phyloP scores from a whole-genome alignment of 2,113 vertebrate species.

The Gymnobelideus leadbeateri region DNA sequence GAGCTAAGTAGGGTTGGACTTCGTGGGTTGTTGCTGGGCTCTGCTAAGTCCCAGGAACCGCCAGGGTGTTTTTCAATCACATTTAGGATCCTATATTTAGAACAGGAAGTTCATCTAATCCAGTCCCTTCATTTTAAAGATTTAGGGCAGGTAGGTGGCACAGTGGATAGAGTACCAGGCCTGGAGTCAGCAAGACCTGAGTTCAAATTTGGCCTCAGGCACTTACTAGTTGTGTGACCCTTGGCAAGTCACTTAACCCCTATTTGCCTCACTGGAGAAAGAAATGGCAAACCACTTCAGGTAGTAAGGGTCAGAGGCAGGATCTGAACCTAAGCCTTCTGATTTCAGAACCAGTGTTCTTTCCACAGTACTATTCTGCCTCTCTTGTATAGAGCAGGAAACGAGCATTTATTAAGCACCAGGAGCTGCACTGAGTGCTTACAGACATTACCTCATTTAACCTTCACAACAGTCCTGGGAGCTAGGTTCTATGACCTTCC shows the following conservation, averaged over 20 bases:
- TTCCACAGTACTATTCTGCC: neutral
- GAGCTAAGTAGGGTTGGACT: neutral
- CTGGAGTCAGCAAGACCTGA: too few species aligned
- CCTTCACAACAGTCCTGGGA: neutral
- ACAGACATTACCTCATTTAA: neutral
- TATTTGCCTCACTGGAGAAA: neutral
- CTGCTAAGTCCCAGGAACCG: constrained; percentile 33
- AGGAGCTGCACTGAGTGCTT: neutral
- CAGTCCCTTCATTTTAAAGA: neutral
- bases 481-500: neutral
- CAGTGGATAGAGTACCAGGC: too few species aligned
- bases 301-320: neutral
- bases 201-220: too few species aligned
- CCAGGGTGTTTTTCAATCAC: neutral
- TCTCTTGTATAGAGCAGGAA: neutral
- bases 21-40: constrained; percentile 8
- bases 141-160: neutral
- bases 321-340: neutral
- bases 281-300: too few species aligned
- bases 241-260: too few species aligned
- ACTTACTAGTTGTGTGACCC: too few species aligned
- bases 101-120: neutral
- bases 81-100: neutral
- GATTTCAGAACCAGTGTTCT: neutral
- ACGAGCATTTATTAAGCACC: neutral